phyloP scores from a whole-genome alignment of 2,888 invertebrate genomes.

The Andrena trimmerana region DNA sequence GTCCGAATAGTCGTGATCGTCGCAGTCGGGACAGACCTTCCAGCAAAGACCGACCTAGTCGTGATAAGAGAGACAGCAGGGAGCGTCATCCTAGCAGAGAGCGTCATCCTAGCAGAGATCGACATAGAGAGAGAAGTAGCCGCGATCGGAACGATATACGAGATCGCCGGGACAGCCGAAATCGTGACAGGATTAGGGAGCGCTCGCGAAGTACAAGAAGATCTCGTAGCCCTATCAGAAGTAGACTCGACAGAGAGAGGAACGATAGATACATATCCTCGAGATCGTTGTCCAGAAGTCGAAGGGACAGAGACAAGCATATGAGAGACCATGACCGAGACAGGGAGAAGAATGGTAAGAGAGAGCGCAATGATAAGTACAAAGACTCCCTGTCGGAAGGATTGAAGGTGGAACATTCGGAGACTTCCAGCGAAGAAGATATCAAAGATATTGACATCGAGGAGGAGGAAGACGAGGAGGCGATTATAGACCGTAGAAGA shows the following conservation, averaged over 20 bases:
- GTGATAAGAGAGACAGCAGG: slow-evolving; percentile 80
- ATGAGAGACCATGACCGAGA: slow-evolving; percentile 83
- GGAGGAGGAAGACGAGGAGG: slow-evolving; percentile 97
- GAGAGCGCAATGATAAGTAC: slow-evolving; percentile 87
- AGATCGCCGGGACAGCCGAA: slow-evolving; percentile 81
- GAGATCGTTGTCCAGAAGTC: slow-evolving; percentile 77
- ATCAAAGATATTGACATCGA: slow-evolving; percentile 90
- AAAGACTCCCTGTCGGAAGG: slow-evolving; percentile 93
- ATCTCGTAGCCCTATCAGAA: slow-evolving; percentile 81
- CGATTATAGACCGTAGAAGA: slow-evolving; percentile 95
- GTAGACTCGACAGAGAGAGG: slow-evolving; percentile 77
- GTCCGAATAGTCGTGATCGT: slow-evolving; percentile 69
- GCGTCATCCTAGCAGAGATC: slow-evolving; percentile 33
- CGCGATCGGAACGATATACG: slow-evolving; percentile 82
- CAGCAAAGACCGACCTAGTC: slow-evolving; percentile 78
- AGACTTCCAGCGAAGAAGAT: slow-evolving; percentile 90
- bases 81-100: slow-evolving; percentile 73
- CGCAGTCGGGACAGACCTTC: slow-evolving; percentile 69
- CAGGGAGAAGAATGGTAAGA: slow-evolving; percentile 83
- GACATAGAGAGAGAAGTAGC: slow-evolving; percentile 75
- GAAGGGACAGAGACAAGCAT: slow-evolving; percentile 82
- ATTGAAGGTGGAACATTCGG: slow-evolving; percentile 88
- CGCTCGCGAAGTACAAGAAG: slow-evolving; percentile 80
- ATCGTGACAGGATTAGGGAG: slow-evolving; percentile 78
- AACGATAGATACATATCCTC: slow-evolving; percentile 79